Evolutionary conservation across 1,140 invertebrate genomes (phyloP).

Genomic region (Parasteatoda tepidariorum): DNA sequence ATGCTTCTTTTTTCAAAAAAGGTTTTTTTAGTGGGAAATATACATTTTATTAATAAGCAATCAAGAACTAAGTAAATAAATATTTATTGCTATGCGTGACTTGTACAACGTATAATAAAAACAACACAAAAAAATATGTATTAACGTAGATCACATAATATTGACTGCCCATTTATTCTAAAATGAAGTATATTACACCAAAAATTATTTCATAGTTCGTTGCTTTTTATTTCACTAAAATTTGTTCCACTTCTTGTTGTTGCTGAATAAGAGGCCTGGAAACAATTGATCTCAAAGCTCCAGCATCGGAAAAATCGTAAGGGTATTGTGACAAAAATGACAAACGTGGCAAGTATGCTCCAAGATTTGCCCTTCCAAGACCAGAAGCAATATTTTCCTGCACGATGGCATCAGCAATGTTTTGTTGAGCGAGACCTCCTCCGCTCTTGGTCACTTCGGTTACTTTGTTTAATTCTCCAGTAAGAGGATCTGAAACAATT

Average conservation of each 20-base stretch:
- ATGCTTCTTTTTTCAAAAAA: not conserved
- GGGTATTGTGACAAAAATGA: slow-evolving; percentile 50
- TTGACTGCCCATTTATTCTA: not conserved
- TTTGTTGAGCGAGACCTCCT: not conserved
- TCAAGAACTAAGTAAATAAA: not conserved
- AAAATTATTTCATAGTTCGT: not conserved
- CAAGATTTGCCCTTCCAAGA: not conserved
- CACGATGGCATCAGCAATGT: slow-evolving; percentile 23
- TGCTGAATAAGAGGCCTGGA: slow-evolving; percentile 26
- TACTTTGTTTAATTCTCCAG: slow-evolving; percentile 21
- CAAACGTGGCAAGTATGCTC: slow-evolving; percentile 17
- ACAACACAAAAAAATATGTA: not conserved
- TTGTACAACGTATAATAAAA: not conserved
- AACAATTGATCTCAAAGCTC: slow-evolving; percentile 2
- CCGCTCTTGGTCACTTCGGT: slow-evolving; percentile 27
- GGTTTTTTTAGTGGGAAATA: not conserved
- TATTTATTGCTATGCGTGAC: not conserved
- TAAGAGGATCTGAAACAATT: not conserved
- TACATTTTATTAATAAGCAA: not conserved
- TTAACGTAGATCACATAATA: not conserved
- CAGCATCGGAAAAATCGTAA: slow-evolving; percentile 14
- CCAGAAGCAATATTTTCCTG: slow-evolving; percentile 28
- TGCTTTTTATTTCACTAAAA: slow-evolving; percentile 46
- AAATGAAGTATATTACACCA: not conserved
- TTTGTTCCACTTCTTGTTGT: slow-evolving; percentile 43